A percentile compares a stretch with the other conserved stretches of the same genome.
These are phyloP conservation scores for Muscicapa adusta DNA, from an alignment of 2,113 vertebrate genomes.

Conservation along the genomic window DNA sequence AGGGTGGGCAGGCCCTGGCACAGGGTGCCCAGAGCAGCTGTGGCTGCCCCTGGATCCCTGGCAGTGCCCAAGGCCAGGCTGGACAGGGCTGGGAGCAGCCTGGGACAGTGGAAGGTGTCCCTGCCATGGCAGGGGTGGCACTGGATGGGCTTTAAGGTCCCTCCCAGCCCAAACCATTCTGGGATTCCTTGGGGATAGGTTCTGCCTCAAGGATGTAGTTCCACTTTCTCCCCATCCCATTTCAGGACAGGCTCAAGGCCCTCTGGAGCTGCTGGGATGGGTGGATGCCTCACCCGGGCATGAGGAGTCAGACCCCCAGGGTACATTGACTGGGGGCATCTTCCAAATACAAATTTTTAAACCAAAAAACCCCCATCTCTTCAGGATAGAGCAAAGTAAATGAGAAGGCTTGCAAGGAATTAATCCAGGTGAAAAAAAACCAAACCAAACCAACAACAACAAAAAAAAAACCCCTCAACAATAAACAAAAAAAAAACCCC, in stretches of 20 bases:
- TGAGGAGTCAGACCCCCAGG: background rate
- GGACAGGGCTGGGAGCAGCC: background rate
- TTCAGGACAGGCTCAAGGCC: background rate
- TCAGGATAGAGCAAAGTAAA: rapidly evolving
- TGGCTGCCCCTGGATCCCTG: background rate
- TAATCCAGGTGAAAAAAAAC: background rate
- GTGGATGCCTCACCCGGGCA: background rate
- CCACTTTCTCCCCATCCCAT: background rate
- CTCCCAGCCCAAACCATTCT: background rate
- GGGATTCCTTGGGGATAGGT: background rate
- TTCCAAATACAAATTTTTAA: background rate
- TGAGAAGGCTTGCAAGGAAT: background rate
- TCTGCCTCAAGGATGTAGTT: background rate
- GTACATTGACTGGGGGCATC: background rate
- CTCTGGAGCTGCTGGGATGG: background rate
- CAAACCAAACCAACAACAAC: too few species aligned
- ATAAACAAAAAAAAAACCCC: background rate
- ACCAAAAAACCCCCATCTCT: rapidly evolving
- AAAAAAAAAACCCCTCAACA: background rate
- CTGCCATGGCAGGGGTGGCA: background rate
- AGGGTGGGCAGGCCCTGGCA: background rate
- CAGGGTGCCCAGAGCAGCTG: background rate
- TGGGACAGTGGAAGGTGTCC: background rate
- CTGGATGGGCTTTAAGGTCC: rapidly evolving
- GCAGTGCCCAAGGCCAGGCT: background rate